phyloP scores from a whole-genome alignment of 2,797 vertebrate genomes.

The Sibirionetta formosa region DNA sequence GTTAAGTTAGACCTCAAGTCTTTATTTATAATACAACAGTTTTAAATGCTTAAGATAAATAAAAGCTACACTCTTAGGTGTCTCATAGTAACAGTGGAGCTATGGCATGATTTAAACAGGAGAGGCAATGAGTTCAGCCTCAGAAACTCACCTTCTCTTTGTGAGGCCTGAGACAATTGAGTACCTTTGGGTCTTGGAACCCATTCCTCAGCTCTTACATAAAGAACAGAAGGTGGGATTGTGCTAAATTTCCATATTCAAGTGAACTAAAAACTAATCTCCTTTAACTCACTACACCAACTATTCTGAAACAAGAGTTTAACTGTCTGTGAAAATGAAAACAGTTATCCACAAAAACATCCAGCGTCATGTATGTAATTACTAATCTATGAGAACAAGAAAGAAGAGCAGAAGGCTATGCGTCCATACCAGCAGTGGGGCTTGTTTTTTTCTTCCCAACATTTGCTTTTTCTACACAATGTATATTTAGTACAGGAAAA shows the following conservation, averaged over 20 bases:
- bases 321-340: not conserved
- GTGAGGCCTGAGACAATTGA: not conserved
- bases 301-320: not conserved
- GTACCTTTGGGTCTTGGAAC: not conserved
- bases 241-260: not conserved
- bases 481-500: constrained; percentile 7
- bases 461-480: not conserved
- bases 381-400: not conserved
- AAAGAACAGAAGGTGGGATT: not conserved
- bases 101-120: not conserved
- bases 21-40: not conserved
- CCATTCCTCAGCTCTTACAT: not conserved
- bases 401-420: not conserved
- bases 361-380: not conserved
- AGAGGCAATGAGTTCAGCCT: not conserved
- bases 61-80: not conserved
- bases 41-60: not conserved
- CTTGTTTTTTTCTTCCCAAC: not conserved
- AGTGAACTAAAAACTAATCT: not conserved
- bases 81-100: not conserved
- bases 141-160: not conserved
- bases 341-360: not conserved
- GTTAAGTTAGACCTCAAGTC: not conserved
- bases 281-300: not conserved
- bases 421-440: not conserved